A percentile compares a stretch with the other conserved stretches of the same genome.
Evolutionary conservation across 2,888 invertebrate species (phyloP).

Genomic region (Sarcophaga subvicina): DNA sequence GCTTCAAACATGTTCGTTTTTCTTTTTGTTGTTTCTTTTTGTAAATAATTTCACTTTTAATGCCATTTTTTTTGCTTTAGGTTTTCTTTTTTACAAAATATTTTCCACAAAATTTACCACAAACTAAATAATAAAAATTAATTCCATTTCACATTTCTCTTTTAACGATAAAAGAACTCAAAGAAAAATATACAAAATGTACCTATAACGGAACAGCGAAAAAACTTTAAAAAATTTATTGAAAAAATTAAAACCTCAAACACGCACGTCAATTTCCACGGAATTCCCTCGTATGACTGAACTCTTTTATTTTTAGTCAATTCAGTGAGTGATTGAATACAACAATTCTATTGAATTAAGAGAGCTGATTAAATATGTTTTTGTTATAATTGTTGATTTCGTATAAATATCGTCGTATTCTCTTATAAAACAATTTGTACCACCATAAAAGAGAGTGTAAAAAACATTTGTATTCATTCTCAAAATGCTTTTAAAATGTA

Average conservation of each 20-base stretch:
- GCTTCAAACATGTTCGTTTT: constrained; percentile 22
- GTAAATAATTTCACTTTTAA: neutral
- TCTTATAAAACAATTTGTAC: too few relatives aligned
- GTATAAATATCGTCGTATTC: neutral
- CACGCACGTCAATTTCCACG: constrained; percentile 73
- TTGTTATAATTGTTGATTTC: neutral
- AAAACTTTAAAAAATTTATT: constrained; percentile 5
- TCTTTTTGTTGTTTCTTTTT: neutral
- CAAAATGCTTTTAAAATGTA: neutral
- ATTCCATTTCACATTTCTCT: neutral
- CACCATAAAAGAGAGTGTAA: too few relatives aligned
- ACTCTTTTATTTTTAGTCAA: constrained; percentile 30
- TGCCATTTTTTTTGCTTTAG: neutral
- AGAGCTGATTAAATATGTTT: constrained; percentile 26
- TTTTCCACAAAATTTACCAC: neutral
- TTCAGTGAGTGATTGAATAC: constrained; percentile 26
- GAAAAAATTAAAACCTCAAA: constrained; percentile 46
- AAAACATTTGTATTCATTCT: neutral
- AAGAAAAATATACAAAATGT: neutral
- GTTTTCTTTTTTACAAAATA: neutral
- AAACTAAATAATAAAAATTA: constrained; percentile 1
- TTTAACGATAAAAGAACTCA: neutral
- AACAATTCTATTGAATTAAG: constrained; percentile 23
- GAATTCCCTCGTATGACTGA: constrained; percentile 75
- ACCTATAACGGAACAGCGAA: neutral